Evolutionary conservation across 1,140 invertebrate genomes (phyloP).

Genomic region (Ceratosolen solmsi): DNA sequence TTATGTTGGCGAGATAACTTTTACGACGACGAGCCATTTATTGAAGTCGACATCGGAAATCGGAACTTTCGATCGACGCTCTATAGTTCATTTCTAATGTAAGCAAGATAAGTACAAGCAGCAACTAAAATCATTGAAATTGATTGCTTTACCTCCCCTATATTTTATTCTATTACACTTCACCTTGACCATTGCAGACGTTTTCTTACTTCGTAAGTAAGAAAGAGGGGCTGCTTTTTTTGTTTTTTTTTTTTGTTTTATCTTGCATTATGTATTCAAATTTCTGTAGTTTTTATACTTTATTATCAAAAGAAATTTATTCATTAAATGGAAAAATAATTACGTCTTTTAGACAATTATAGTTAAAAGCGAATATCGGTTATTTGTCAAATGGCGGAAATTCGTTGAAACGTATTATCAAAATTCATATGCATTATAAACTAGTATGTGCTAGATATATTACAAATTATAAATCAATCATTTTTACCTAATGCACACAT

Average conservation of each 20-base stretch:
- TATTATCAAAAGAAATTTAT: background rate
- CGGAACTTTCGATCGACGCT: constrained; percentile 34
- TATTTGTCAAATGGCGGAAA: background rate
- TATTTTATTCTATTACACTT: background rate
- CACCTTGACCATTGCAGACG: background rate
- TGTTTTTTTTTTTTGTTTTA: no score
- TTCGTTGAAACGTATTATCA: background rate
- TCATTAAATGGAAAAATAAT: background rate
- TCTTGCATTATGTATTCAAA: background rate
- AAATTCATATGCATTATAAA: background rate
- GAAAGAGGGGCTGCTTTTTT: background rate
- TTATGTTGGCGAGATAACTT: constrained; percentile 25
- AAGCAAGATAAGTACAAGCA: background rate
- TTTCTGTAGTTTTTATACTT: background rate
- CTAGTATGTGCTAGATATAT: no score
- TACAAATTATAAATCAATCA: background rate
- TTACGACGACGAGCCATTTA: constrained; percentile 7
- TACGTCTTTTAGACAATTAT: background rate
- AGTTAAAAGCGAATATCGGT: background rate
- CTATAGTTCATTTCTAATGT: background rate
- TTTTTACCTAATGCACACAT: background rate
- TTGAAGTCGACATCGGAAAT: constrained; percentile 26
- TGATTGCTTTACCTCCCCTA: background rate
- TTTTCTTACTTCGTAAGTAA: background rate
- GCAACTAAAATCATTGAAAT: background rate